Evolutionary conservation across 2,797 vertebrate species (phyloP), one percentile per base, ranked within the genome.

Genomic region (Sebastes hubbsi): DNA sequence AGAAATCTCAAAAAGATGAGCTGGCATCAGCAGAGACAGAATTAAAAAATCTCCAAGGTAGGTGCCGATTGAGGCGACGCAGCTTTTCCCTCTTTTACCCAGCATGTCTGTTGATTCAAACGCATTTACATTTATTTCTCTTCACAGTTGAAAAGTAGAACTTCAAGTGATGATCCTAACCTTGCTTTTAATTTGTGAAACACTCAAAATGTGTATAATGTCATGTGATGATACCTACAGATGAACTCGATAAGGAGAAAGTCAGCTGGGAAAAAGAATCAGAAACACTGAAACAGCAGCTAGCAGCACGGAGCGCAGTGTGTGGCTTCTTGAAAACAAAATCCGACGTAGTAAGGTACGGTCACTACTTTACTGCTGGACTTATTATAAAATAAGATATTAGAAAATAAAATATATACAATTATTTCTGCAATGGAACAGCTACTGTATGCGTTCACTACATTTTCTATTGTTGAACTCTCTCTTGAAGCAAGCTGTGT

Each of bases 311-410:
- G 11, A 96, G 95, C 58, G 20, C 65, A 69, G 24, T 91, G 6
- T 96, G 96, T 60, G 24, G 73, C 27, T 92, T 88, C 77, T 25
- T 96, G 65, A 85, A 92, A 77, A 36, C 16, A 20, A 73, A 13
- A 2, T 32, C 78, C 0, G 1, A 8, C 0, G 16, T 22, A 13
- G 85, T 13, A 54, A 91, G 66, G 95, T 96, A 90, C 5, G 63
- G 3, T 56, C 30, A 18, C 20, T 5, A 16, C 13, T 68, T 61
- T 8, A 24, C 16, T 52, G 18, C 10, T 29, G 3, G 3, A 58
- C 24, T 30, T 18, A 4, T 30, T 6, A 29, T 1, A 59, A 27
- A 36, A 18, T 25, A 27, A 8, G 20, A 20, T 8, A 8, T 7
- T 65, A 65, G 8, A 65, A 46, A 22, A 42, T 42, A 58, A 56